Conservation (phyloP, 2,797 vertebrate genomes). For the Anguilla marmorata region DNA sequence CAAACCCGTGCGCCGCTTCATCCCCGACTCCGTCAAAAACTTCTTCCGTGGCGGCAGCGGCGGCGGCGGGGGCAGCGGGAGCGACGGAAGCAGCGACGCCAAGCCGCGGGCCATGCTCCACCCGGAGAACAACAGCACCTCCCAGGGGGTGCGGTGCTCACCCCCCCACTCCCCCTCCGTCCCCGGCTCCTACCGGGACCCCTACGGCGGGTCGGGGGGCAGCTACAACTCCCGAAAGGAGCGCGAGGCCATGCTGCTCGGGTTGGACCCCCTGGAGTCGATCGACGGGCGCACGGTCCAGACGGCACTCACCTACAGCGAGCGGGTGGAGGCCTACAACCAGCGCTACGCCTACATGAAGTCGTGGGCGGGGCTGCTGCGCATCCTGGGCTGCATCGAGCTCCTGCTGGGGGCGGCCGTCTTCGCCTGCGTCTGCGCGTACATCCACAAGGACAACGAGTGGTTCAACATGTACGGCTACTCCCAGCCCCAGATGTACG, state of each 20-base stretch:
- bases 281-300: slow-evolving; percentile 70
- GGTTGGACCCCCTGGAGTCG: slow-evolving; percentile 60
- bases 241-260: slow-evolving; percentile 68
- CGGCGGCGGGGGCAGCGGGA: no score
- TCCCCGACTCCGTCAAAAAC: slow-evolving; percentile 89
- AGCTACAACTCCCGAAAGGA: slow-evolving; percentile 78
- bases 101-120: slow-evolving; percentile 56
- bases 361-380: slow-evolving; percentile 92
- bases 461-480: slow-evolving; percentile 95
- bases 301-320: slow-evolving; percentile 78
- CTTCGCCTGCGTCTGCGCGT: slow-evolving; percentile 95
- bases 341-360: slow-evolving; percentile 93
- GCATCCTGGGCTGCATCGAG: slow-evolving; percentile 85
- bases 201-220: slow-evolving; percentile 71
- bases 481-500: slow-evolving; percentile 75
- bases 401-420: slow-evolving; percentile 89
- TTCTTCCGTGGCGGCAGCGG: slow-evolving; percentile 70
- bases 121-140: slow-evolving; percentile 67
- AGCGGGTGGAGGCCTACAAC: slow-evolving; percentile 83
- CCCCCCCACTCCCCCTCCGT: slow-evolving; percentile 80
- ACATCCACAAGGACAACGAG: slow-evolving; percentile 95
- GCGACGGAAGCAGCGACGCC: slow-evolving; percentile 47
- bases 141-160: slow-evolving; percentile 79
- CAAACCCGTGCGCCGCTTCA: slow-evolving; percentile 87
- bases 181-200: slow-evolving; percentile 70